Evolutionary conservation across 2,888 invertebrate genomes (phyloP).

Genomic region (Unio delphinus): DNA sequence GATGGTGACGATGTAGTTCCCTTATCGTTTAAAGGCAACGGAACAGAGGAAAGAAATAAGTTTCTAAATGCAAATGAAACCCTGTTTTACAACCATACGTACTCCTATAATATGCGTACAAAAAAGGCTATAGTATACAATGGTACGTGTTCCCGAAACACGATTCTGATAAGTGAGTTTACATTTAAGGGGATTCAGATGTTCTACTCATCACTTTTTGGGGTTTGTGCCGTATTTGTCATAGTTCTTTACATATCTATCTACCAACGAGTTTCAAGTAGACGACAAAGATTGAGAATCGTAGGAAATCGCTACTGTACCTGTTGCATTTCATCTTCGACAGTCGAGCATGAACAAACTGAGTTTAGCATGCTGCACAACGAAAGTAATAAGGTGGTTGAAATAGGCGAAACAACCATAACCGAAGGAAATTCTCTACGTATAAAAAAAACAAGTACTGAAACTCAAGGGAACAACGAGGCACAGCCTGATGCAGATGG

Average conservation of each 20-base stretch:
- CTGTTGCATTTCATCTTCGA: slow-evolving; percentile 29
- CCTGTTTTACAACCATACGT: too few relatives aligned
- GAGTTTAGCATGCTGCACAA: slow-evolving; percentile 27
- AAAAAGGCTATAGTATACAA: slow-evolving; percentile 4
- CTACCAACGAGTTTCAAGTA: slow-evolving; percentile 26
- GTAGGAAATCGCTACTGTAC: slow-evolving; percentile 40
- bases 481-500: slow-evolving; percentile 12
- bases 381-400: slow-evolving; percentile 6
- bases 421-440: slow-evolving; percentile 1
- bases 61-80: too few relatives aligned
- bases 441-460: too few relatives aligned
- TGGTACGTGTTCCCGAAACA: slow-evolving; percentile 24
- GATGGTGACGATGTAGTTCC: neutral
- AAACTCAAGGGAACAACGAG: too few relatives aligned
- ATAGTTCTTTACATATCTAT: slow-evolving; percentile 63
- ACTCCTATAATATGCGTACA: too few relatives aligned
- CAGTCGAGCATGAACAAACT: slow-evolving; percentile 18
- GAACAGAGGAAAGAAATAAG: too few relatives aligned
- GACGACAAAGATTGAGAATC: slow-evolving; percentile 8
- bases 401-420: slow-evolving; percentile 17
- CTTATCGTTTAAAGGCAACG: too few relatives aligned
- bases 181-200: slow-evolving; percentile 39
- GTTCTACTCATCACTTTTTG: slow-evolving; percentile 57
- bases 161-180: slow-evolving; percentile 18
- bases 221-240: slow-evolving; percentile 60